Base-by-base conservation (phyloP, 2,797 vertebrate species). In the Linurgus olivaceus region DNA sequence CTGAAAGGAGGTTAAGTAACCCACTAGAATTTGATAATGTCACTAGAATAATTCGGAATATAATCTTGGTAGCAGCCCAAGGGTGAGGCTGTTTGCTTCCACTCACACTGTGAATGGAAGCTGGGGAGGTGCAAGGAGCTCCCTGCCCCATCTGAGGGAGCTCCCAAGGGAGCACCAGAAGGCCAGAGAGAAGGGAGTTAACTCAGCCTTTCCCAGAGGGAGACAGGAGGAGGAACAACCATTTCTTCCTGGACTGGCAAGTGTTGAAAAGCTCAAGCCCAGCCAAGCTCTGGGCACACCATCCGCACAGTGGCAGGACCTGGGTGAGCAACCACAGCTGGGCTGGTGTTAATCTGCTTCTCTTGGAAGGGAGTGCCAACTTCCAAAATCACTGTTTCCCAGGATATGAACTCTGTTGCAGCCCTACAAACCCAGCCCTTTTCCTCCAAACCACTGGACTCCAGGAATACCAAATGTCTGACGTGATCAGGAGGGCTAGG, bases 131-230 rank as follows among this genome's bases (percentile, higher is more conserved):
- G 21, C 37, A 44, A 47, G 54, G 50, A 72, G 75, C 40, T 48
- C 51, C n/a, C 44, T 74, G 38, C 25, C 71, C 81, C 42, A 92
- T 88, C 95, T 89, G 96, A 97, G 17, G 83, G 45, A 9, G 97
- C 96, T 28, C 96, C 96, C 57, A 96, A 68, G 31, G 96, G 97
- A n/a, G 97, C 11, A 1, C 84, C 66, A 13, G 94, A 29, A 96
- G 93, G 45, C 96, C 47, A 97, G 85, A 96, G 96, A 88, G 71
- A 96, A 90, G 45, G 98, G 61, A 91, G 97, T 86, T 3, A 95
- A 96, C 76, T 97, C 85, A 15, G 95, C 96, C 95, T 96, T 98
- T 52, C 97, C 97, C 76, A 97, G 47, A 10, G 91, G 96, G 38
- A 97, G 33, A 15, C 96, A 96, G 82, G 96, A 98, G 37, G 91